phyloP scores from a whole-genome alignment of 2,888 invertebrate species.

The Thymelicus lineola region DNA sequence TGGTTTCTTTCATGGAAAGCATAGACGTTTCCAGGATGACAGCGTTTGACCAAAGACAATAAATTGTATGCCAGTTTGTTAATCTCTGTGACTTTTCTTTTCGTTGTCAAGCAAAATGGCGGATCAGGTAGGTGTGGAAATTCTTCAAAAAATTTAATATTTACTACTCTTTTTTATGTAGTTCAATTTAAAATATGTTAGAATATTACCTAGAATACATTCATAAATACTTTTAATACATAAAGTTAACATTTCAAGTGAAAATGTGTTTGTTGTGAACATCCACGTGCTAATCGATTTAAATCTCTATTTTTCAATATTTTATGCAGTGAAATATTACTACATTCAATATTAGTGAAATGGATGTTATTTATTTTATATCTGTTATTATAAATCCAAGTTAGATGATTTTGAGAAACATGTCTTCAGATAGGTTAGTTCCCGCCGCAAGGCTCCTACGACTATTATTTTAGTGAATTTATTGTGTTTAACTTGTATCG shows the following conservation, averaged over 20 bases:
- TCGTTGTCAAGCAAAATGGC: slow-evolving; percentile 89
- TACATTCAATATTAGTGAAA: background rate
- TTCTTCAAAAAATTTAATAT: slow-evolving; percentile 52
- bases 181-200: slow-evolving; percentile 41
- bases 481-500: background rate
- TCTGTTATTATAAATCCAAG: background rate
- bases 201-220: slow-evolving; percentile 39
- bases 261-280: slow-evolving; percentile 56
- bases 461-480: background rate
- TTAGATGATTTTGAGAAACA: background rate
- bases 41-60: background rate
- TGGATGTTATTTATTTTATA: background rate
- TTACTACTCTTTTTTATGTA: slow-evolving; percentile 6
- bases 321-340: background rate
- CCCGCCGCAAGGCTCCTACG: background rate
- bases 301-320: background rate
- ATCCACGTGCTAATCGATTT: slow-evolving; percentile 61
- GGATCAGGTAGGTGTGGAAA: slow-evolving; percentile 89
- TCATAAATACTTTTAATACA: slow-evolving; percentile 1
- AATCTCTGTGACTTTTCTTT: slow-evolving; percentile 67
- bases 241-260: slow-evolving; percentile 44
- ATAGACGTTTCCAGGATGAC: background rate
- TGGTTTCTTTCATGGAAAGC: background rate
- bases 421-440: slow-evolving; percentile 10
- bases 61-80: background rate